Conservation (phyloP, 2,888 invertebrate species). For the Aspidapion aeneum region DNA sequence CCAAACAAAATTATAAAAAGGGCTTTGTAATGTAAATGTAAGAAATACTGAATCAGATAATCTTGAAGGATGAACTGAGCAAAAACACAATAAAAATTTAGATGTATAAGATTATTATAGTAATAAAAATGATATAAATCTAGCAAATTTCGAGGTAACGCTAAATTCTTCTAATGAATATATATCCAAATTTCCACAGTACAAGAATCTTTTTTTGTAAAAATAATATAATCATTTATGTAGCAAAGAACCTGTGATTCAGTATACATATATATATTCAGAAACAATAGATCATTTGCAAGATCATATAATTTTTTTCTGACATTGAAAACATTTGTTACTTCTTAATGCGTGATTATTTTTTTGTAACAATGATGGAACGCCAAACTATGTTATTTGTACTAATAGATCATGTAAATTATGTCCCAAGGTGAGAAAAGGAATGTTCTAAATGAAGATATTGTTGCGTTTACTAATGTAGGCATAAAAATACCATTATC, state of each 20-base stretch:
- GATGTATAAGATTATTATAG: background rate
- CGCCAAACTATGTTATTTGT: background rate
- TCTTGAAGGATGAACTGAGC: no score
- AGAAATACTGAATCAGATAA: no score
- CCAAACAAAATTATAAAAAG: no score
- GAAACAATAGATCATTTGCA: no score
- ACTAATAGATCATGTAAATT: background rate
- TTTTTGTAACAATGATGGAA: background rate
- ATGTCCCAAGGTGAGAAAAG: background rate
- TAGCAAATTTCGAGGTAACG: background rate
- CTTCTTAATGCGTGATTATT: background rate
- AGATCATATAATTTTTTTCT: background rate
- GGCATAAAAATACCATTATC: no score
- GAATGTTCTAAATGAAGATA: background rate
- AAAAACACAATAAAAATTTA: background rate
- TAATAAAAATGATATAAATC: background rate
- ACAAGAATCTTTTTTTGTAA: no score
- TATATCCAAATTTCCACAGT: no score
- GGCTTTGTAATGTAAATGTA: no score
- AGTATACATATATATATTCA: no score
- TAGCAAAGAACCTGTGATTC: no score
- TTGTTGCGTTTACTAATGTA: background rate
- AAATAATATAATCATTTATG: no score
- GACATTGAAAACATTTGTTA: background rate
- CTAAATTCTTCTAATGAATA: no score